Base-by-base conservation (phyloP, 2,888 invertebrate species). In the Cataglyphis livida region DNA sequence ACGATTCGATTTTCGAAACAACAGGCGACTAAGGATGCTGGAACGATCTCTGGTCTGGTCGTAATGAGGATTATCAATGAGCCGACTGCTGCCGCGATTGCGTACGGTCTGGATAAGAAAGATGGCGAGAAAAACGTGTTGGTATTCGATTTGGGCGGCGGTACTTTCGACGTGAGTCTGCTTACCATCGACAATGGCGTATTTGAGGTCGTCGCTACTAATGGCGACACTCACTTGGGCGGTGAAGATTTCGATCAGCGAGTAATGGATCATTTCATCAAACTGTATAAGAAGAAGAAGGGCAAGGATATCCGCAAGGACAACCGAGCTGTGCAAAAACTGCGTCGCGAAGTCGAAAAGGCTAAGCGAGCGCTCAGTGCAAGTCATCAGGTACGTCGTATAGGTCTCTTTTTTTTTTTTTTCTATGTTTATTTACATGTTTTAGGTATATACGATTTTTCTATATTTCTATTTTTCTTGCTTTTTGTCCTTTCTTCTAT, bases 231-330 rank as follows among this genome's bases (percentile, higher is more conserved):
- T 91, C 99, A 99, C 95, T 97, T 99, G 95, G 99, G 99, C 93
- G 99, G 99, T 95, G 99, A 99, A 95, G 99, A 99, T 96, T 99
- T 99, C 95, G 99, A 99, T 95, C 99, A 99, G 95, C 96, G 98
- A 90, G 98, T 99, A 4, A 99, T 99, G 98, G 99, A 99, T 93
- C 99, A 99, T 95, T 99, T 99, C 96, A 98, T 99, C 95, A 99
- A 99, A 95, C 95, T 99, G 94, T 98, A 98, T 97, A 99, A 99
- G 96, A 99, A 99, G 96, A 99, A 99, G 97, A 98, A 98, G 96
- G 98, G 98, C 95, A 99, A 99, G 95, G 99, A 99, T 94, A 98
- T 99, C 95, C 97, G 99, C 90, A 98, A 98, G 94, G 98, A 99
- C 95, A 97, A 98, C 95, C 96, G 99, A 86, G 98, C 99, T 84